Base-by-base conservation (phyloP, 2,113 vertebrate genomes). In the Pteropus alecto region DNA sequence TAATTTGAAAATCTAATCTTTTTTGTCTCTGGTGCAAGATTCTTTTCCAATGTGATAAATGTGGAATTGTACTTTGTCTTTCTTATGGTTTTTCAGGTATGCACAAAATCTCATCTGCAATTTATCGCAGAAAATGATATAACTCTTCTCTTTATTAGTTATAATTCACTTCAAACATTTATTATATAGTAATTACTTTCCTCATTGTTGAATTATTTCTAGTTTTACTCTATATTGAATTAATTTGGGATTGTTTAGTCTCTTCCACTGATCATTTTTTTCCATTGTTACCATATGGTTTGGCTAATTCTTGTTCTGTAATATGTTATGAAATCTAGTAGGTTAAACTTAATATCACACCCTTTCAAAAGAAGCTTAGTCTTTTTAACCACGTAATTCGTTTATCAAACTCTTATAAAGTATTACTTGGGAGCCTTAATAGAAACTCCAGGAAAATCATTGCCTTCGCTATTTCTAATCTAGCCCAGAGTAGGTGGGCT, bases 321-420 rank as follows among this genome's bases (percentile, higher is more conserved):
- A 86, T 95, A 90, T 90, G 76, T 90, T 95, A 58, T 85, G 48
- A 95, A 95, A 95, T 86, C 82, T 87, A 61, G 82, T 94, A 21
- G 71, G 58, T 35, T 95, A 96, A 74, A 92, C 78, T 82, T 94
- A 91, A 68, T 63, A 15, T 85, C 30, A 61, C 18, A 70, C 7
- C 22, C 46, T 95, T 87, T 81, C 63, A 85, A 94, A 89, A 56
- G 19, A 54, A 71, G 13, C 56, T 83, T 76, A 22, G 8, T 90
- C 30, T 60, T 94, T 83, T 86, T 28, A 90, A 86, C 48, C 63
- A 78, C 78, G 89, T 91, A 82, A 67, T 46, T 87, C 77, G 87
- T 63, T 94, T 70, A 33, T 38, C 70, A 84, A 38, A 46, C 9
- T 67, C 58, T 77, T 54, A n/a, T 18, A 58, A 77, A 70, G 18